Base-by-base conservation (phyloP, 2,113 vertebrate genomes). In the Microcebus ravelobensis region DNA sequence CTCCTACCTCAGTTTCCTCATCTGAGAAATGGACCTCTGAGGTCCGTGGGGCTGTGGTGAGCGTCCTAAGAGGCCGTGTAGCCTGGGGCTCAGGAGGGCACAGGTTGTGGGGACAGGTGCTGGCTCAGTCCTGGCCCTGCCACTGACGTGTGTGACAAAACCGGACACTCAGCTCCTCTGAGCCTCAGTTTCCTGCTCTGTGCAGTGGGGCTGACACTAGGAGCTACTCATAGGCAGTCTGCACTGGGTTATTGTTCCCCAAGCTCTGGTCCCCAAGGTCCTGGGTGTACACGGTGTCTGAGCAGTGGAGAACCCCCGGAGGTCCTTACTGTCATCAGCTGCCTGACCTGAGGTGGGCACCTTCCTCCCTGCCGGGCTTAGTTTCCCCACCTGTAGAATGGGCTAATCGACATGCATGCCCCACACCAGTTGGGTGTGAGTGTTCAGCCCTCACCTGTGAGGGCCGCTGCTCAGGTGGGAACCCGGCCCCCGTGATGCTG, bases 141-240 rank as follows among this genome's bases (percentile, higher is more conserved):
- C 10, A 2, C 70, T 1, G 36, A 52, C 1, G 0, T 77, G 25
- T 3, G 1, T 8, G 57, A 67, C 29, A 8, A 18, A n/a, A 61
- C 18, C 27, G 0, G 6, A 6, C 39, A 39, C 39, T 36, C 13
- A 1, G 15, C 73, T 48, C 48, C 74, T 34, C 48, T 77, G 29
- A 77, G 31, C 74, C 50, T 57, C 77, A 36, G 55, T 73, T 87
- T 71, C 36, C 25, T 52, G 27, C 1, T 57, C n/a, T 73, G n/a
- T 27, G 31, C 39, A 23, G 18, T 0, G 0, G 17, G 52, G 29
- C 7, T 61, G 27, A 6, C 31, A 39, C 13, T 0, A 55, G 71
- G 6, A 73, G 29, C 36, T 4, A 3, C 34, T 5, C 0, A 0
- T 12, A n/a, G 67, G 84, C 48, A 14, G 20, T 59, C 36, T 76